phyloP scores from a whole-genome alignment of 92 coral and sea anemone genomes.

The Phymanthus crucifer region DNA sequence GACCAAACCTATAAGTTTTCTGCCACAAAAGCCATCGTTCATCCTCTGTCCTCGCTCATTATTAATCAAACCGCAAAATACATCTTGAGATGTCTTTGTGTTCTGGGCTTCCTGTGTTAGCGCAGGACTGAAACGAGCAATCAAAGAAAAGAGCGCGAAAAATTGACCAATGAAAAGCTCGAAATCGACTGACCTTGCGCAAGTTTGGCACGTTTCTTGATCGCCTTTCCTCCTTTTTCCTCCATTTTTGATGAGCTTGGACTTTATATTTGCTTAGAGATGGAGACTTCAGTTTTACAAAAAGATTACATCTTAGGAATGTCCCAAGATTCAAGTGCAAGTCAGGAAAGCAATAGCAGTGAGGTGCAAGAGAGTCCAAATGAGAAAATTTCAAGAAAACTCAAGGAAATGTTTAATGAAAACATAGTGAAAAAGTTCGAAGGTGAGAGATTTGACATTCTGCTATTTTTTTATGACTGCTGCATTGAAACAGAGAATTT shows the following conservation, averaged over 20 bases:
- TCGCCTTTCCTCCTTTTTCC: not conserved
- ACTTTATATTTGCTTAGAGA: not conserved
- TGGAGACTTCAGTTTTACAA: not conserved
- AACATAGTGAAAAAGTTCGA: not conserved
- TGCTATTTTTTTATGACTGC: not conserved
- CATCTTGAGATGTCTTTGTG: not conserved
- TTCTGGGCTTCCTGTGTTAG: not conserved
- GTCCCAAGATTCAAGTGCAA: not conserved
- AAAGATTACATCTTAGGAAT: not conserved
- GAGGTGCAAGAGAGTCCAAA: not conserved
- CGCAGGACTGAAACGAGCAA: not conserved
- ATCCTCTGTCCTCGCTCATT: no score
- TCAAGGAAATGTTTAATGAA: not conserved
- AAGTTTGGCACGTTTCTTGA: not conserved
- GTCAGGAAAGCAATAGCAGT: not conserved
- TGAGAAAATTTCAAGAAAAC: not conserved
- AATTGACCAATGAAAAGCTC: not conserved
- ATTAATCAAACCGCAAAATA: not conserved
- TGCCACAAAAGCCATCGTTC: not conserved
- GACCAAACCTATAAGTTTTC: slow-evolving; percentile 12
- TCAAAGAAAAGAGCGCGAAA: not conserved
- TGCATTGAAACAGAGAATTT: not conserved
- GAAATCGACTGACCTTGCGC: not conserved
- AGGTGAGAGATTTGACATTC: not conserved
- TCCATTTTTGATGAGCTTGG: not conserved